Evolutionary conservation across 2,888 invertebrate species (phyloP), one percentile per base, ranked within the genome.

Genomic region (Anaspis maculata): DNA sequence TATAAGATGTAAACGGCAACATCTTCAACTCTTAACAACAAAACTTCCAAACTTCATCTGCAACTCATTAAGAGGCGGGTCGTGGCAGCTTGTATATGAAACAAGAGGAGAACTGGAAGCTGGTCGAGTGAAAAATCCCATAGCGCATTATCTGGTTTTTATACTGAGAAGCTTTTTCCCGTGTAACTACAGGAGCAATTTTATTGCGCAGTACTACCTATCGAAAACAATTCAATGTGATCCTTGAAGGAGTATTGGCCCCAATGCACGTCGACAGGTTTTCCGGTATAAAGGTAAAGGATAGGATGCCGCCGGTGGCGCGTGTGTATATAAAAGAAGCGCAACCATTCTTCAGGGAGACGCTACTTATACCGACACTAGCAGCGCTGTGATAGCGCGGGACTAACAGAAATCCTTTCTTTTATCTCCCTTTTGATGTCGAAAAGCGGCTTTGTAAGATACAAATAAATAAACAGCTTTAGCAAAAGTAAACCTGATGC

Each of bases 381-480:
- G 32, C 41, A 30, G 35, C 38, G 47, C 47, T 45, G 45, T n/a
- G n/a, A n/a, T n/a, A n/a, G n/a, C n/a, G 49, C 42, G 34, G 39
- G 42, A 44, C 46, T 46, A 45, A 48, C 44, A 48, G 42, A 50
- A 51, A 50, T 44, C 45, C 42, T 44, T 51, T 46, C 46, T 51
- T 52, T 52, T 49, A 49, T 51, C 52, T 49, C 50, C 41, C 45
- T 42, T 53, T 51, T 48, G 49, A 50, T 45, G 48, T 51, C 47
- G 45, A 42, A 48, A 44, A 48, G 49, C 42, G 49, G 52, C 54
- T 51, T 51, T 52, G 48, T 42, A 46, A 46, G 50, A 48, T 46
- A 48, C 50, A 54, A 54, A 51, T 54, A 54, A 54, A 54, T 54
- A 52, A 51, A 54, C 51, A 50, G 52, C 50, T 50, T 50, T 45